Conservation (phyloP, 2,888 invertebrate genomes). For the Hyles lineata region DNA sequence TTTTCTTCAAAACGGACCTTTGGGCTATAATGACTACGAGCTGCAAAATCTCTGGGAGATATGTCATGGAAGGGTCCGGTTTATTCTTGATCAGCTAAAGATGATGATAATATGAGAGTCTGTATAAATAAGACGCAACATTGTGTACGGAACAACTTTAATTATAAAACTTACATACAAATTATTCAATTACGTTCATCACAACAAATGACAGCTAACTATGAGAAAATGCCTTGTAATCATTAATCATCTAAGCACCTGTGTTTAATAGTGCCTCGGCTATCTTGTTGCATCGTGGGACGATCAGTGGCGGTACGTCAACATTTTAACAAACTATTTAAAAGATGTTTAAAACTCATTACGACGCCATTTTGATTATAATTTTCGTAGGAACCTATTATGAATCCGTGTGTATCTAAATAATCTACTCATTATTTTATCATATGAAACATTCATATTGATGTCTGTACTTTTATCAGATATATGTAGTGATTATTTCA, state of each 20-base stretch:
- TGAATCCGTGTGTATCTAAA: constrained; percentile 25
- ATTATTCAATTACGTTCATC: constrained; percentile 25
- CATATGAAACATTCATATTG: neutral
- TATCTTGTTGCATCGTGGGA: constrained; percentile 18
- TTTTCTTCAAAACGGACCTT: too few species aligned
- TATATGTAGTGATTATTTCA: too few species aligned
- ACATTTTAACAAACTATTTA: neutral
- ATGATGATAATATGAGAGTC: neutral
- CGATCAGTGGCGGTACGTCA: neutral
- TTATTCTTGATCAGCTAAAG: neutral
- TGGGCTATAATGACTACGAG: too few species aligned
- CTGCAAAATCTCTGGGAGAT: too few species aligned
- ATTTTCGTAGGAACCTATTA: constrained; percentile 15
- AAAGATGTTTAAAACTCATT: neutral
- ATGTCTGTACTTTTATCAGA: too few species aligned
- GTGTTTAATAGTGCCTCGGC: neutral
- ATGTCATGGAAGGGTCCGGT: too few species aligned
- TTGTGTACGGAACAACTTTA: constrained; percentile 29
- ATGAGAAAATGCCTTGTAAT: constrained; percentile 14
- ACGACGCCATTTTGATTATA: constrained; percentile 29
- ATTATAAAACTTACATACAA: constrained; percentile 14
- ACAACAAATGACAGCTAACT: constrained; percentile 4
- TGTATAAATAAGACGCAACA: neutral
- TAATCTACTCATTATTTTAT: neutral
- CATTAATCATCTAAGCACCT: neutral